Evolutionary conservation across 2,113 vertebrate species (phyloP).

Genomic region (Solenodon paradoxus): DNA sequence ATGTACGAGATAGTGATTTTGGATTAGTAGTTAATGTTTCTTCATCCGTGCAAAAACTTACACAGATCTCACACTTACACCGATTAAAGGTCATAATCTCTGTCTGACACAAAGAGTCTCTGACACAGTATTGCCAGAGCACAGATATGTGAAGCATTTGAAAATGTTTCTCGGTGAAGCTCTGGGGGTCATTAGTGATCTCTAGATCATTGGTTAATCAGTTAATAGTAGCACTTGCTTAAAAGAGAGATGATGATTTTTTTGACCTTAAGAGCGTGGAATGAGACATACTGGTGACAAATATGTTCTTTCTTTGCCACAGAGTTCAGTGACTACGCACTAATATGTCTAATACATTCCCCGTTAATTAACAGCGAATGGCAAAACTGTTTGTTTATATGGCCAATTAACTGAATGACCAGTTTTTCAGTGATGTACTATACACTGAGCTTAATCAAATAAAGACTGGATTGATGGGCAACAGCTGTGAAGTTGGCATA

Average conservation of each 20-base stretch:
- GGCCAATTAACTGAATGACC: constrained; percentile 72
- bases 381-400: constrained; percentile 77
- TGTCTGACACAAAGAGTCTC: background rate
- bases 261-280: constrained; percentile 36
- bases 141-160: background rate
- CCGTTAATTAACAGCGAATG: constrained; percentile 66
- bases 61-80: background rate
- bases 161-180: background rate
- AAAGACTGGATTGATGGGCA: constrained; percentile 57
- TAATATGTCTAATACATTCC: constrained; percentile 54
- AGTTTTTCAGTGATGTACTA: constrained; percentile 61
- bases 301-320: constrained; percentile 49
- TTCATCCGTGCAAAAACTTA: background rate
- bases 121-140: background rate
- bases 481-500: constrained; percentile 67
- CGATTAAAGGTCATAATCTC: background rate
- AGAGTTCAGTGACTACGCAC: constrained; percentile 44
- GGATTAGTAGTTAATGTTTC: background rate
- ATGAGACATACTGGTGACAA: constrained; percentile 4
- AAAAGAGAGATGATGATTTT: background rate
- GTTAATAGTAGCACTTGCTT: background rate
- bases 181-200: background rate
- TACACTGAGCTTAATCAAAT: constrained; percentile 67
- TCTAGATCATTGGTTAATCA: background rate
- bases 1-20: background rate